Conservation (phyloP, 92 coral and sea anemone genomes). For the Pocillopora grandis region DNA sequence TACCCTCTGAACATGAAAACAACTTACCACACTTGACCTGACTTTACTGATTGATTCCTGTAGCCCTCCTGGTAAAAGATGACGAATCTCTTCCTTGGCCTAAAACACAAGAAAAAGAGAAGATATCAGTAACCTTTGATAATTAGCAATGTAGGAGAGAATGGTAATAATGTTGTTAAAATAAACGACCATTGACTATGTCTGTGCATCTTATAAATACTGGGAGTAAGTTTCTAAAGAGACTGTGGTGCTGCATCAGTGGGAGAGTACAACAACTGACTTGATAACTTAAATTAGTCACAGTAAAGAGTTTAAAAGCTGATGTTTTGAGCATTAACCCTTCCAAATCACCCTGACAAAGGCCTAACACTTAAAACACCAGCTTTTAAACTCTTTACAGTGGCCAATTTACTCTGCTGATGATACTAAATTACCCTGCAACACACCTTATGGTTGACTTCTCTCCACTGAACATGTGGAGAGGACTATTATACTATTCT, state of each 20-base stretch:
- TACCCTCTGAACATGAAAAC: not conserved
- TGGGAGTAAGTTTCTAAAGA: too few species aligned
- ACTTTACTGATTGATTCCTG: slow-evolving; percentile 91
- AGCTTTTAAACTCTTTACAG: too few species aligned
- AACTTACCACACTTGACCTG: slow-evolving; percentile 95
- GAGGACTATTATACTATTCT: not conserved
- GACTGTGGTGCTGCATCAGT: too few species aligned
- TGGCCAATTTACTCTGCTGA: too few species aligned
- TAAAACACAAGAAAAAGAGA: slow-evolving; percentile 15
- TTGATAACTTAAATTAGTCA: too few species aligned
- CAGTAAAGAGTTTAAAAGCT: too few species aligned
- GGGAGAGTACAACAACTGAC: too few species aligned
- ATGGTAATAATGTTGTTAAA: too few species aligned
- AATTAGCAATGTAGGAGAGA: not conserved
- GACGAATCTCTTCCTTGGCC: slow-evolving; percentile 92
- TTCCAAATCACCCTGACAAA: too few species aligned
- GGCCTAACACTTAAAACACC: too few species aligned
- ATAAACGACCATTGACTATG: not conserved
- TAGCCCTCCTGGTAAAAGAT: slow-evolving; percentile 86
- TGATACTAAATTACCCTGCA: too few species aligned
- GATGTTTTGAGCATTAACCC: too few species aligned
- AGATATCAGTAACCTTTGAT: not conserved
- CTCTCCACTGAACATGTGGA: not conserved
- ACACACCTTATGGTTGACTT: not conserved
- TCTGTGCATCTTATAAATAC: not conserved